Percentiles rank a stretch among this genome's conserved stretches.
Conservation (phyloP, 1,140 invertebrate species). For the Sycophila sp. region DNA sequence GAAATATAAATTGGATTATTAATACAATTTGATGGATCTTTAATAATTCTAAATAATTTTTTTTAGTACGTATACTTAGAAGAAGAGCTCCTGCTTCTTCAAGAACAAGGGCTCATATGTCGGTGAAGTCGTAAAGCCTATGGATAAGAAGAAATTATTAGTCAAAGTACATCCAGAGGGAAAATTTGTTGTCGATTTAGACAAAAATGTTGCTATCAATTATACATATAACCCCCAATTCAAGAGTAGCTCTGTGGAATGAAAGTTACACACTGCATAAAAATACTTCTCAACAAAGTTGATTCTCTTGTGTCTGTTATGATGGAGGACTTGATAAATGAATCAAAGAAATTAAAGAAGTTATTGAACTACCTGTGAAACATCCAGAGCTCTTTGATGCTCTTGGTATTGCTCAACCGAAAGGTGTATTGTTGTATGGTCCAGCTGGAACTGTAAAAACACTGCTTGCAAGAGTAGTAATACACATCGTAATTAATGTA, state of each 20-base stretch:
- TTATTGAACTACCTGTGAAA: conserved; percentile 99
- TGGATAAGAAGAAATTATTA: conserved; percentile 99
- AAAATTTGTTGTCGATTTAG: conserved; percentile 99
- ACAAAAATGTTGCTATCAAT: conserved; percentile 99
- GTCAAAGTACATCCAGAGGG: conserved; percentile 99
- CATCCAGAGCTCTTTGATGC: conserved; percentile 99
- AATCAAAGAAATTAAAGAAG: conserved; percentile 99
- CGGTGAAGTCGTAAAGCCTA: conserved; percentile 99
- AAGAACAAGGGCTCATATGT: conserved; percentile 99
- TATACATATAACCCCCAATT: conserved; percentile 98
- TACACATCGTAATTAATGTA: conserved; percentile 99
- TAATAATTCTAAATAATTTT: conserved; percentile 37
- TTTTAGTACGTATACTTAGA: conserved; percentile 93
- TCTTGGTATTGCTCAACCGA: conserved; percentile 98
- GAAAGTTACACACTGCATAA: conserved; percentile 99
- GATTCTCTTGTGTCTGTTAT: conserved; percentile 99
- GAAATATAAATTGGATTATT: conserved; percentile 31
- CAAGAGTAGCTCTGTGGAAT: conserved; percentile 96
- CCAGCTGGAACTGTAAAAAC: conserved; percentile 94
- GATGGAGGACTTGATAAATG: conserved; percentile 99
- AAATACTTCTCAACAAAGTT: conserved; percentile 99
- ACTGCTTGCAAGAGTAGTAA: conserved; percentile 95
- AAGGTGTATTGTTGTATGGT: conserved; percentile 97
- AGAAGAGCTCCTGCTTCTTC: conserved; percentile 96
- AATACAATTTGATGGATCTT: not conserved